Percentiles rank a stretch among this genome's conserved stretches.
phyloP scores from a whole-genome alignment of 2,888 invertebrate genomes.

The Hoplodrina ambigua region DNA sequence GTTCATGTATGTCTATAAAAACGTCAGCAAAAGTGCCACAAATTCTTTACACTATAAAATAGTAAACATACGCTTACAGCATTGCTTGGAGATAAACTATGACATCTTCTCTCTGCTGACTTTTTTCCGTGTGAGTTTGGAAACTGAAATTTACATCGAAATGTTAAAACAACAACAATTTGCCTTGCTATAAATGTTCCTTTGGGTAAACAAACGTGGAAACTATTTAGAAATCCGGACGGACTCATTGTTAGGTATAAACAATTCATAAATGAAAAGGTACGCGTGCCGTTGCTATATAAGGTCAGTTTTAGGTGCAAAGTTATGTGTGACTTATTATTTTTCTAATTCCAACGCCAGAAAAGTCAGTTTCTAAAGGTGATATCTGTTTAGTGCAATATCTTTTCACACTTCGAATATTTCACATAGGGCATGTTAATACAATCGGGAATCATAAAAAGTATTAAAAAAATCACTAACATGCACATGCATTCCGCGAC shows the following conservation, averaged over 20 bases:
- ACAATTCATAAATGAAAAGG: not conserved
- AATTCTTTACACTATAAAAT: not conserved
- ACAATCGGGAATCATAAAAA: constrained; percentile 26
- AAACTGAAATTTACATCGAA: constrained; percentile 17
- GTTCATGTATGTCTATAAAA: not conserved
- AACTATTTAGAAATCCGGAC: not conserved
- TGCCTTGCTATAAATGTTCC: not conserved
- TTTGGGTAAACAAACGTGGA: not conserved
- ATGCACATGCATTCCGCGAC: constrained; percentile 59
- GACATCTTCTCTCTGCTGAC: constrained; percentile 72
- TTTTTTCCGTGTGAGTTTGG: constrained; percentile 67
- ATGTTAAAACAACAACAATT: not conserved
- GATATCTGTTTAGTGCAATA: no score
- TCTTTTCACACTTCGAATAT: no score
- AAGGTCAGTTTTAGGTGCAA: no score
- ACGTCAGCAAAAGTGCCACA: not conserved
- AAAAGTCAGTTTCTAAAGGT: no score
- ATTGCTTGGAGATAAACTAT: constrained; percentile 76
- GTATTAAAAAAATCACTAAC: constrained; percentile 28
- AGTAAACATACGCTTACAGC: constrained; percentile 65
- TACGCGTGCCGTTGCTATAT: no score
- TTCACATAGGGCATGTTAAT: not conserved
- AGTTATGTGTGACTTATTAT: no score
- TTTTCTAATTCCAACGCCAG: no score
- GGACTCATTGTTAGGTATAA: not conserved